A percentile compares a stretch with the other conserved stretches of the same genome.
Evolutionary conservation across 2,797 vertebrate genomes (phyloP).

Genomic region (Knipowitschia caucasica): DNA sequence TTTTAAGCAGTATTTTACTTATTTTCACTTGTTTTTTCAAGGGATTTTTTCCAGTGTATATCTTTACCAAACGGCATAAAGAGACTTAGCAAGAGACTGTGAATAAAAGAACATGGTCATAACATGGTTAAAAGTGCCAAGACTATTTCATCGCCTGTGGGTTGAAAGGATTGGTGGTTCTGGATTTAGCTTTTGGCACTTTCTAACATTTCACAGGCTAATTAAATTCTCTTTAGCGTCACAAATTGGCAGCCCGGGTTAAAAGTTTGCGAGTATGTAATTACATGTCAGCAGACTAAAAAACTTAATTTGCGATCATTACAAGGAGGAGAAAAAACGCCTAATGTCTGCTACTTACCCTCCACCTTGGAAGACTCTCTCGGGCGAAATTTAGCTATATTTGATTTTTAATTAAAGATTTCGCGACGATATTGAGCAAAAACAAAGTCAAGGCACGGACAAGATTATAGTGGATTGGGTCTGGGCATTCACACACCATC

Average conservation of each 20-base stretch:
- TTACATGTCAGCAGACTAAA: constrained; percentile 22
- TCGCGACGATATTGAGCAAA: constrained; percentile 3
- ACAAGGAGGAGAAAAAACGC: background rate
- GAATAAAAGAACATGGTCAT: background rate
- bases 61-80: too few relatives aligned
- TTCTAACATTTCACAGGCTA: constrained; percentile 6
- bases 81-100: too few relatives aligned
- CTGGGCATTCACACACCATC: background rate
- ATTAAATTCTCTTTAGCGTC: constrained; percentile 18
- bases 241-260: constrained; percentile 24
- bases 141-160: background rate
- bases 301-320: constrained; percentile 8
- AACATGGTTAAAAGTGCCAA: background rate
- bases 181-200: background rate
- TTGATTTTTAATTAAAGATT: background rate
- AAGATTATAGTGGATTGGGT: background rate
- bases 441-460: background rate
- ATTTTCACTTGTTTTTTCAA: too few relatives aligned
- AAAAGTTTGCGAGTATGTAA: constrained; percentile 31
- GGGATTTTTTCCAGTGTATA: too few relatives aligned
- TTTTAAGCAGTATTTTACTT: too few relatives aligned
- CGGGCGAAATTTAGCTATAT: constrained; percentile 2
- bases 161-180: background rate
- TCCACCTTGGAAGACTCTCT: background rate
- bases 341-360: constrained; percentile 25